Conservation (phyloP, 37 sponge, comb jelly and placozoan genomes). For the Beroe ovata region DNA sequence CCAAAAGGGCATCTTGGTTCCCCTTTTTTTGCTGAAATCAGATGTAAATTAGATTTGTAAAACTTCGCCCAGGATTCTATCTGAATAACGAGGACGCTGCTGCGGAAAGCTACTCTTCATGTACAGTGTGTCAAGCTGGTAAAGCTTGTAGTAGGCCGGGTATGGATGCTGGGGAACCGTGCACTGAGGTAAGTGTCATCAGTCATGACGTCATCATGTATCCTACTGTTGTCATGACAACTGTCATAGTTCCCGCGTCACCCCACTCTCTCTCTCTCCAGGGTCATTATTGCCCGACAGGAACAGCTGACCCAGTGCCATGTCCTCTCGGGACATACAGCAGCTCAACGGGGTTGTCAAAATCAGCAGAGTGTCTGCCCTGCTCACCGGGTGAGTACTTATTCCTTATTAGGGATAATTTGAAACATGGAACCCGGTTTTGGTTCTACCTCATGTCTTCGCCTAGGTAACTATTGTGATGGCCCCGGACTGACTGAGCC, state of each 20-base stretch:
- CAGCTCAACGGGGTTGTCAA: not conserved
- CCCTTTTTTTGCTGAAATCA: too few relatives aligned
- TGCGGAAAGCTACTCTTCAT: constrained; percentile 62
- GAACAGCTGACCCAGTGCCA: constrained; percentile 64
- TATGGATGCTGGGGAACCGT: not conserved
- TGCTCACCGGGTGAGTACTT: constrained; percentile 66
- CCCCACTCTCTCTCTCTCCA: not conserved
- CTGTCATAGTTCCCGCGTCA: too few relatives aligned
- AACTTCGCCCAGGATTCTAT: constrained; percentile 46
- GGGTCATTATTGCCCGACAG: constrained; percentile 70
- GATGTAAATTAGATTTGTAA: too few relatives aligned
- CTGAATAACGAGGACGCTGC: constrained; percentile 46
- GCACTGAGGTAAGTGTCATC: not conserved
- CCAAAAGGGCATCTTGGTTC: too few relatives aligned
- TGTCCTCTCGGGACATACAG: constrained; percentile 66
- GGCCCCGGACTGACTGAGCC: constrained; percentile 66
- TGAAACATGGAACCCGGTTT: not conserved
- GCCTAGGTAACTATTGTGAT: constrained; percentile 62
- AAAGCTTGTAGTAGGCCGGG: constrained; percentile 42
- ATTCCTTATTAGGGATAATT: not conserved
- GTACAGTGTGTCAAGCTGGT: constrained; percentile 69
- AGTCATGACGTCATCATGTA: too few relatives aligned
- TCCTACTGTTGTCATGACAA: too few relatives aligned
- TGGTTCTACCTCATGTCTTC: not conserved
- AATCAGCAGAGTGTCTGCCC: constrained; percentile 6